These are phyloP conservation scores for Agonopterix heracliana DNA, from an alignment of 2,888 invertebrate species.

Conservation along the genomic window DNA sequence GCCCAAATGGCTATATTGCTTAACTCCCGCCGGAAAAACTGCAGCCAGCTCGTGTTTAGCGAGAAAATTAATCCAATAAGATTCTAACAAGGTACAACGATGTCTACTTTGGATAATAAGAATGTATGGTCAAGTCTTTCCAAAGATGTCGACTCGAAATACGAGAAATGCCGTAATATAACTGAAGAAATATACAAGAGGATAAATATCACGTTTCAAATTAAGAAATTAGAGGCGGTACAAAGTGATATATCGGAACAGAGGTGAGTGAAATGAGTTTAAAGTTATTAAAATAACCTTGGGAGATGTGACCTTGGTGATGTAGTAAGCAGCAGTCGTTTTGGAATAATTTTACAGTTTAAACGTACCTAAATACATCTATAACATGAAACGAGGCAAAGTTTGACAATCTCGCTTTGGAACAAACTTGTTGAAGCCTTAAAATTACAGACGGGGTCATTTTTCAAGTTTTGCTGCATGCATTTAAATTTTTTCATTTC, in stretches of 20 bases:
- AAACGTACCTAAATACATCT: no score
- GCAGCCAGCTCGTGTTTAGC: conserved; percentile 22
- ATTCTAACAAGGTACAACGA: conserved; percentile 21
- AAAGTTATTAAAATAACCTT: background rate
- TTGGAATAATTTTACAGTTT: no score
- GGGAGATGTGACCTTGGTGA: background rate
- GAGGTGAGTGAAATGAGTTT: conserved; percentile 34
- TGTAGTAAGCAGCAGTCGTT: background rate
- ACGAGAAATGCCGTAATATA: conserved; percentile 67
- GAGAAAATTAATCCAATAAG: conserved; percentile 18
- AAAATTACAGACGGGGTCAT: no score
- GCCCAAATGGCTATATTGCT: conserved; percentile 36
- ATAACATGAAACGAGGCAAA: no score
- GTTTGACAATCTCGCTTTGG: no score
- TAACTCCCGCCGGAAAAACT: conserved; percentile 30
- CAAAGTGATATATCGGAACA: conserved; percentile 57
- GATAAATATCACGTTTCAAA: conserved; percentile 68
- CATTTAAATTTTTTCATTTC: no score
- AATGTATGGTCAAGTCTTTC: conserved; percentile 40
- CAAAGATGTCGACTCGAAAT: conserved; percentile 47
- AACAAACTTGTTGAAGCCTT: no score
- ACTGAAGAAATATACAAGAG: conserved; percentile 69
- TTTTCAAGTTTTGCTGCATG: no score
- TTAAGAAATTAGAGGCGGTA: conserved; percentile 54
- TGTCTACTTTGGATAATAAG: conserved; percentile 54